Evolutionary conservation across 2,113 vertebrate species (phyloP).

Genomic region (Oxygymnocypris stewartii): DNA sequence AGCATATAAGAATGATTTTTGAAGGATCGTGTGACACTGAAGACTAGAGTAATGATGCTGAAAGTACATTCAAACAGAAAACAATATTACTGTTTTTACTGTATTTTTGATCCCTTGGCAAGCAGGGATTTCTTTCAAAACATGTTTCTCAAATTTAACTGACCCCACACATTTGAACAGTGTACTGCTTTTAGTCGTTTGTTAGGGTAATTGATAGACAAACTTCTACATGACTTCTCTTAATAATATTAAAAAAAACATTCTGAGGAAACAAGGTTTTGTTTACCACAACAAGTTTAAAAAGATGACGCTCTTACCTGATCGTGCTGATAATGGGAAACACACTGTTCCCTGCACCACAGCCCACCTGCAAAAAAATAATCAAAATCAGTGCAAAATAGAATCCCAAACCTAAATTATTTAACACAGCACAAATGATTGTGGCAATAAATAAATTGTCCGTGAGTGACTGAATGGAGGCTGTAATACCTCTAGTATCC

Average conservation of each 20-base stretch:
- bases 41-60: not conserved
- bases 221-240: not conserved
- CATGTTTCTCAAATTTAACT: not conserved
- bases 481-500: conserved; percentile 82
- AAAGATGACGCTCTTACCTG: conserved; percentile 72
- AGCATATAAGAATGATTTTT: not conserved
- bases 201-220: not conserved
- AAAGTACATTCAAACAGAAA: too few species aligned
- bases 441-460: not conserved
- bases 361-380: conserved; percentile 83
- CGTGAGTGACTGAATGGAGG: not conserved
- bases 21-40: not conserved
- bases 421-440: not conserved
- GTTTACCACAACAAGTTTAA: too few species aligned
- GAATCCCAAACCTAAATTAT: not conserved
- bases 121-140: not conserved
- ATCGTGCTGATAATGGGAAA: conserved; percentile 86
- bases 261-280: not conserved
- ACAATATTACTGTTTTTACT: not conserved
- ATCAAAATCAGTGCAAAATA: conserved; percentile 4
- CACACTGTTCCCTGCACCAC: conserved; percentile 91
- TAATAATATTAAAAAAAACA: too few species aligned
- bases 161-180: not conserved
- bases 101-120: not conserved
- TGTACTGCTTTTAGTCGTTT: not conserved